Evolutionary conservation across 2,113 vertebrate species (phyloP).

Genomic region (Elephantulus edwardii): DNA sequence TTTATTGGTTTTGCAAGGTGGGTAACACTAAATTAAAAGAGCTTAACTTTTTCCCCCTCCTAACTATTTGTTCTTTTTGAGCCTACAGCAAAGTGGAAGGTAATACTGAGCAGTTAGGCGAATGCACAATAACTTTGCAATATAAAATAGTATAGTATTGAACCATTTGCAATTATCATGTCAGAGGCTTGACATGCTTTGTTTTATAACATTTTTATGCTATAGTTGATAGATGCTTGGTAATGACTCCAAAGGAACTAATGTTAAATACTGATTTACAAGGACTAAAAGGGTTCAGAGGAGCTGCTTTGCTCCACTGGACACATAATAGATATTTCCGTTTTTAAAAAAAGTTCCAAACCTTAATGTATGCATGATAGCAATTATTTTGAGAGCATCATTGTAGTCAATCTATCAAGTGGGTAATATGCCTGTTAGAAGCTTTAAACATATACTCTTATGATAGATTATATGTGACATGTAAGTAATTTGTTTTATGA

Average conservation of each 20-base stretch:
- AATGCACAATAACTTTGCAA: fast-evolving
- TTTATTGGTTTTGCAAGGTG: neutral
- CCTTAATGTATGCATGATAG: neutral
- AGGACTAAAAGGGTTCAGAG: neutral
- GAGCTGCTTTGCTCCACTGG: neutral
- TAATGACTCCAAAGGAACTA: neutral
- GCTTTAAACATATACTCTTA: neutral
- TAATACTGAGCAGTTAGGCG: neutral
- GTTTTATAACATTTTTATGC: neutral
- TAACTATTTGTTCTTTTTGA: neutral
- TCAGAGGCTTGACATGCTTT: neutral
- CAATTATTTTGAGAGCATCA: neutral
- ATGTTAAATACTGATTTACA: neutral
- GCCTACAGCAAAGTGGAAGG: neutral
- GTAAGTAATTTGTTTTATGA: slow-evolving; percentile 38
- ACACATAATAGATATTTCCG: neutral
- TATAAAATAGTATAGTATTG: neutral
- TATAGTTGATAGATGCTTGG: fast-evolving
- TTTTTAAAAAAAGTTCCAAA: neutral
- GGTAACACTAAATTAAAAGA: fast-evolving
- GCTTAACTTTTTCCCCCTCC: neutral
- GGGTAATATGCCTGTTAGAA: neutral
- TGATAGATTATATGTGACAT: neutral
- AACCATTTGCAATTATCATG: neutral
- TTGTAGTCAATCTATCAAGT: neutral